These are phyloP conservation scores for Bruchidius siliquastri DNA, from an alignment of 2,888 invertebrate species.

Conservation along the genomic window DNA sequence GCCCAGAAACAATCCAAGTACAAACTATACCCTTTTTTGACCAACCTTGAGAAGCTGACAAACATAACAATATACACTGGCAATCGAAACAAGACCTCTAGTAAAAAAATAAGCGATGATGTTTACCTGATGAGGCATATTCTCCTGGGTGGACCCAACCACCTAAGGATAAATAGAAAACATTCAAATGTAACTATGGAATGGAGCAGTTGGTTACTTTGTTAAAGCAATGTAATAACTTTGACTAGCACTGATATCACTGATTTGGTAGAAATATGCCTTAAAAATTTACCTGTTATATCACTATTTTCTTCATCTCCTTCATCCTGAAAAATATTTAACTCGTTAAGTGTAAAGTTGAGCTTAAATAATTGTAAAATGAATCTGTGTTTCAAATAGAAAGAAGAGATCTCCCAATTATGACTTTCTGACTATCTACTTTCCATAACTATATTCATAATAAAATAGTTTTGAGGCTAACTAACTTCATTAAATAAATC, in stretches of 20 bases:
- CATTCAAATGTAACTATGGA: neutral
- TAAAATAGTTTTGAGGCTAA: no score
- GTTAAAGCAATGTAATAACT: neutral
- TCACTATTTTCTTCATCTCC: conserved; percentile 85
- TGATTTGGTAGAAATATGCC: neutral
- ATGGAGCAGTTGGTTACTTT: neutral
- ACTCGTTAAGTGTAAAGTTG: neutral
- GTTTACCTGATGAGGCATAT: conserved; percentile 94
- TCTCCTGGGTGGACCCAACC: conserved; percentile 98
- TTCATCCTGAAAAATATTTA: conserved; percentile 59
- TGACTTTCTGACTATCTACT: no score
- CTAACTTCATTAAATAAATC: no score
- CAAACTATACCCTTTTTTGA: neutral
- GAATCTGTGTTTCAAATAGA: no score
- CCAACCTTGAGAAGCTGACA: neutral
- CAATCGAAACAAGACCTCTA: neutral
- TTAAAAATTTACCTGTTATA: conserved; percentile 75
- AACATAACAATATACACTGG: neutral
- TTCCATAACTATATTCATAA: no score
- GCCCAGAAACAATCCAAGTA: neutral
- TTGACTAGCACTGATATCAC: neutral
- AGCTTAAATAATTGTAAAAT: no score
- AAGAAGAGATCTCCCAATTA: no score
- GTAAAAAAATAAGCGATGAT: neutral
- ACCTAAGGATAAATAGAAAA: conserved; percentile 53